Percentiles rank a stretch among this genome's conserved stretches.
phyloP scores from a whole-genome alignment of 2,113 vertebrate species.

The Symphodus melops region DNA sequence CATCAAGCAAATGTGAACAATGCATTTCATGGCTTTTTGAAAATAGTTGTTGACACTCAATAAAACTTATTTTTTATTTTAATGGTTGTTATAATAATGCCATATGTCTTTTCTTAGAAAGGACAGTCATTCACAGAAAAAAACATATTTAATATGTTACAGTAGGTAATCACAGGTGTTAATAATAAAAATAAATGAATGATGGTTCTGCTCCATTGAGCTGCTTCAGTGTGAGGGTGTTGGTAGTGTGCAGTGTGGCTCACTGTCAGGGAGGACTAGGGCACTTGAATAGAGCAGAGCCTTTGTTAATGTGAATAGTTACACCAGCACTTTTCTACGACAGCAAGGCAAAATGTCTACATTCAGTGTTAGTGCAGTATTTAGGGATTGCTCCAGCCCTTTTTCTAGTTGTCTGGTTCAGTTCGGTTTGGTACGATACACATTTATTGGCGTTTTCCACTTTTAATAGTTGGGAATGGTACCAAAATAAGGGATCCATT shows the following conservation, averaged over 20 bases:
- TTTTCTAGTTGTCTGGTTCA: too few relatives aligned
- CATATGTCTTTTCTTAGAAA: neutral
- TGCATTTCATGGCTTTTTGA: neutral
- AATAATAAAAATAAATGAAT: neutral
- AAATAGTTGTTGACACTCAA: conserved; percentile 1
- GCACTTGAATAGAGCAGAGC: neutral
- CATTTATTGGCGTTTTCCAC: too few relatives aligned
- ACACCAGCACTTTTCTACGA: neutral
- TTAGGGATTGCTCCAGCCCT: neutral
- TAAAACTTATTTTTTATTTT: conserved; percentile 17
- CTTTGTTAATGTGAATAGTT: neutral
- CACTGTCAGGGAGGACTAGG: neutral
- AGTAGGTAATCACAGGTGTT: neutral
- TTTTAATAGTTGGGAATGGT: too few relatives aligned
- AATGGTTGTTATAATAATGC: neutral
- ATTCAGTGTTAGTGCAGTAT: neutral
- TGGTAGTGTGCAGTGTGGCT: neutral
- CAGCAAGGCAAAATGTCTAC: neutral
- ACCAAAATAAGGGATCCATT: too few relatives aligned
- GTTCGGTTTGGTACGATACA: too few relatives aligned
- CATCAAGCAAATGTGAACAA: conserved; percentile 9
- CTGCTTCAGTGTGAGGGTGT: neutral
- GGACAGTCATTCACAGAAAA: neutral
- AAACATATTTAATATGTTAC: neutral
- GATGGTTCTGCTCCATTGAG: neutral